These are phyloP conservation scores for Drosophila pseudoananassae DNA, from an alignment of 1,140 invertebrate species.

Conservation along the genomic window DNA sequence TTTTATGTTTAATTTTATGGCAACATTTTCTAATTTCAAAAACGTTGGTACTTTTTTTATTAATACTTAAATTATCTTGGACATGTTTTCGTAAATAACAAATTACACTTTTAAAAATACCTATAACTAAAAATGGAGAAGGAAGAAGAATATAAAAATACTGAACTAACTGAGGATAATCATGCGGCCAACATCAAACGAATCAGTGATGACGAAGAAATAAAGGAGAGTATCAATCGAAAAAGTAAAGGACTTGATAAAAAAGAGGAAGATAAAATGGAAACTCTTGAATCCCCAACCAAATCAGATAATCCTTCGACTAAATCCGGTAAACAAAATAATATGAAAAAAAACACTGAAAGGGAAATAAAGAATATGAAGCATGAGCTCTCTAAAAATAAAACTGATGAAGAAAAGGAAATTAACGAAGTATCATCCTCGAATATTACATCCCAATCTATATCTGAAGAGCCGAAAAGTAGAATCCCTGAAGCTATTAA, in stretches of 20 bases:
- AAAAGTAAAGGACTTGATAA: neutral
- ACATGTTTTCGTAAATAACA: conserved; percentile 15
- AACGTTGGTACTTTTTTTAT: neutral
- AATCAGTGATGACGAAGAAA: neutral
- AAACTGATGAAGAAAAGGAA: neutral
- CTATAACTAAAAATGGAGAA: neutral
- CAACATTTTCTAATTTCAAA: neutral
- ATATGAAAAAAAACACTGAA: conserved; percentile 15
- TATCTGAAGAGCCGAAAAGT: neutral
- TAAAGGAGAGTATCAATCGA: neutral
- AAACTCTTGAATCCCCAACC: neutral
- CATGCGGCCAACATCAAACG: neutral
- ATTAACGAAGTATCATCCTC: neutral
- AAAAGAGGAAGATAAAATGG: neutral
- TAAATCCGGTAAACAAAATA: neutral
- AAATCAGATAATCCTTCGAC: neutral
- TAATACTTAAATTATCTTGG: neutral
- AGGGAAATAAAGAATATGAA: neutral
- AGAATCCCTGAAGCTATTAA: neutral
- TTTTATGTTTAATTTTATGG: neutral
- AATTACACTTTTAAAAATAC: conserved; percentile 2
- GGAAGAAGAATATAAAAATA: neutral
- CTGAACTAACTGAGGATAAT: conserved; percentile 12
- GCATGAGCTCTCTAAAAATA: conserved; percentile 6
- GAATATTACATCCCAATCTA: neutral